phyloP scores from a whole-genome alignment of 1,140 invertebrate genomes.

The Acyrthosiphon pisum region DNA sequence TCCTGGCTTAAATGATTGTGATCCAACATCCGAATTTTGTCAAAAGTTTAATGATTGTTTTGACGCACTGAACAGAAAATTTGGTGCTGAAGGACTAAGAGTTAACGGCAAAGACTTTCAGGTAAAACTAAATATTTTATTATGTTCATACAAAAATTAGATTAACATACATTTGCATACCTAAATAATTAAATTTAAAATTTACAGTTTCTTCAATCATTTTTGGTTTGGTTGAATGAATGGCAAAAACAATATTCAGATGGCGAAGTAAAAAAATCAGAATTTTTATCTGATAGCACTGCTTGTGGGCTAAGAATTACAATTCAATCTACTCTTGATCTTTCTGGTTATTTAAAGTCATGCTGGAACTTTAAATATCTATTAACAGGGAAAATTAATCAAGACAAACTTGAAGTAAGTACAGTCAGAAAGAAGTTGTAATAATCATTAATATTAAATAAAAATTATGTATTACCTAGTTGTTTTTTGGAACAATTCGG shows the following conservation, averaged over 20 bases:
- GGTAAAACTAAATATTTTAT: too few relatives aligned
- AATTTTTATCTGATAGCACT: conserved; percentile 1
- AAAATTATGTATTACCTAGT: background rate
- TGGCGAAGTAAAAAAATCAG: background rate
- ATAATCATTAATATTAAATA: too few relatives aligned
- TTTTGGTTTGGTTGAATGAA: background rate
- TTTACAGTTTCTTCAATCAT: too few relatives aligned
- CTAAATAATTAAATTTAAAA: too few relatives aligned
- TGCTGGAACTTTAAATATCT: background rate
- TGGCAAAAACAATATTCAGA: background rate
- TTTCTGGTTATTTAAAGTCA: background rate
- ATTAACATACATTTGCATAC: too few relatives aligned
- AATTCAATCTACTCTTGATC: background rate
- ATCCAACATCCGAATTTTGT: too few relatives aligned
- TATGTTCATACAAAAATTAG: too few relatives aligned
- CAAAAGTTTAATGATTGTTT: too few relatives aligned
- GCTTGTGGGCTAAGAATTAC: background rate
- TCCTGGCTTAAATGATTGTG: too few relatives aligned
- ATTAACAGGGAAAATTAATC: conserved; percentile 7
- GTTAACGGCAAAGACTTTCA: too few relatives aligned
- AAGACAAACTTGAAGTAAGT: conserved; percentile 17
- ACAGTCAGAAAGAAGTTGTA: background rate
- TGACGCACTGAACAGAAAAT: too few relatives aligned
- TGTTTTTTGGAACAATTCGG: conserved; percentile 13
- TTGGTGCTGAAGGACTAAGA: too few relatives aligned